Conservation (phyloP, 2,888 invertebrate genomes). For the Norana najaformis region DNA sequence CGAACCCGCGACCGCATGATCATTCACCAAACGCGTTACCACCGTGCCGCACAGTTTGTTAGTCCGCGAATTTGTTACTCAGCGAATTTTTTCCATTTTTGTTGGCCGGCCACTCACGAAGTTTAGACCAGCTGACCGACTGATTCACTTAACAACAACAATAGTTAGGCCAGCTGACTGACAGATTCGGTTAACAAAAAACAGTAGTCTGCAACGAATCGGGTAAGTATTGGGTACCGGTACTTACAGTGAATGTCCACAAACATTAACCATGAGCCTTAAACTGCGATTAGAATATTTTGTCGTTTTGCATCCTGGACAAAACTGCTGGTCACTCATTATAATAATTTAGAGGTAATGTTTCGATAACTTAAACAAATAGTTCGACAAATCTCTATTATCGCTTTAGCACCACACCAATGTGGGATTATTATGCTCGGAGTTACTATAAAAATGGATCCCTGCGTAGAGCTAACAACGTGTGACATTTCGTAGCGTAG, state of each 20-base stretch:
- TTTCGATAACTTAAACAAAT: neutral
- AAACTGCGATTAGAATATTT: slow-evolving; percentile 42
- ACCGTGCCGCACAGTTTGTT: no score
- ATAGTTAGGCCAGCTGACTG: no score
- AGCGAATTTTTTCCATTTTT: neutral
- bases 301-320: slow-evolving; percentile 43
- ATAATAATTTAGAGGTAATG: neutral
- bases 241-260: slow-evolving; percentile 44
- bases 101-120: neutral
- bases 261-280: slow-evolving; percentile 42
- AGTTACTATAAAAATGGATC: no score
- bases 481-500: no score
- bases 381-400: neutral
- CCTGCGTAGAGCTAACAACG: no score
- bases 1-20: no score
- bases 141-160: no score
- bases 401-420: neutral
- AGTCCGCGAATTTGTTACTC: no score
- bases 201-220: no score
- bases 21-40: no score
- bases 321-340: slow-evolving; percentile 23
- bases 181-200: neutral
- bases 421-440: no score
- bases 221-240: neutral
- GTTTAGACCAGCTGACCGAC: no score